Evolutionary conservation across 2,113 vertebrate genomes (phyloP).

Genomic region (Saguinus imperator): DNA sequence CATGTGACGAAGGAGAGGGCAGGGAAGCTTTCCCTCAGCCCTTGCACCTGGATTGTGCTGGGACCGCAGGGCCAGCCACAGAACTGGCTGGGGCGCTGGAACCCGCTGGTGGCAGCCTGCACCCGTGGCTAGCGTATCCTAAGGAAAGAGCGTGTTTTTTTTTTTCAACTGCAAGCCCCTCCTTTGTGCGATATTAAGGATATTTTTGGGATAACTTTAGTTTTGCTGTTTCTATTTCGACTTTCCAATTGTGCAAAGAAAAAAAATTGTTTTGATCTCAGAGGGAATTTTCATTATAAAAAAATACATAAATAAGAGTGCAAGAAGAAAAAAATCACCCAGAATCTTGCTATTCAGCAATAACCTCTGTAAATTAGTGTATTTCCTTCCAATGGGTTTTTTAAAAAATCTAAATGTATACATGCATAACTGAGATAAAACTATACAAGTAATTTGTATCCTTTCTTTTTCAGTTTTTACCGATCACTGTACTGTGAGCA

Average conservation of each 20-base stretch:
- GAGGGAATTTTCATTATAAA: not conserved
- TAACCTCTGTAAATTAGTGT: not conserved
- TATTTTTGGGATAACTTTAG: not conserved
- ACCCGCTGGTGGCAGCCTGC: fast-evolving
- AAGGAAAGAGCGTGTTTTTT: fast-evolving
- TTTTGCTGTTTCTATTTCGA: not conserved
- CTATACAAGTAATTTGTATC: not conserved
- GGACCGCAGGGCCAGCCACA: fast-evolving
- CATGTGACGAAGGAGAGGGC: fast-evolving
- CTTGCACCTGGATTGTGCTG: not conserved
- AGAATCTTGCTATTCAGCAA: fast-evolving
- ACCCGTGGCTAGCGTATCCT: fast-evolving
- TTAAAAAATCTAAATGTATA: not conserved
- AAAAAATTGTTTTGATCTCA: not conserved
- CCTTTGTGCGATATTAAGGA: fast-evolving
- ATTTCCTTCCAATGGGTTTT: not conserved
- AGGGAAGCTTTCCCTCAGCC: fast-evolving
- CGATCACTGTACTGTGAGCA: not conserved
- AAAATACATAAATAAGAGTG: not conserved
- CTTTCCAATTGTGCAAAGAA: not conserved
- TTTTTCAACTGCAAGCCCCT: not conserved
- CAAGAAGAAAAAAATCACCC: too few species aligned
- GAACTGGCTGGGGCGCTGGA: not conserved
- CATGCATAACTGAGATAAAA: not conserved
- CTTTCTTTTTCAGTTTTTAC: not conserved